Percentiles rank a stretch among this genome's conserved stretches.
phyloP scores from a whole-genome alignment of 2,888 invertebrate species.

The Axea sp. region DNA sequence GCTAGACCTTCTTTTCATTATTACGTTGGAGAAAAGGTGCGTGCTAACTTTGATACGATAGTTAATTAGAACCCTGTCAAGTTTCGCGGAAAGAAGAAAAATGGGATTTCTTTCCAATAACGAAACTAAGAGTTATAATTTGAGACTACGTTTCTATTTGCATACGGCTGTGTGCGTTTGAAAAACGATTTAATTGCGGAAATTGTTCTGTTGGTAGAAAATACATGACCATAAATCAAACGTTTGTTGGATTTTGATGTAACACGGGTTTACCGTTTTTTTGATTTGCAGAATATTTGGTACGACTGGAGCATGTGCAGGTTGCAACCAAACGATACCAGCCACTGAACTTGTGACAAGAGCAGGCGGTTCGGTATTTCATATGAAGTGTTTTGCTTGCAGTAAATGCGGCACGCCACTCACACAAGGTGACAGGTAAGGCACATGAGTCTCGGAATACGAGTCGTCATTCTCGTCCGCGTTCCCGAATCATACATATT shows the following conservation, averaged over 20 bases:
- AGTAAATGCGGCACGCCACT: constrained; percentile 94
- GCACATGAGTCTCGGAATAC: constrained; percentile 52
- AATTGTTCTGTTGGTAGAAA: too few relatives aligned
- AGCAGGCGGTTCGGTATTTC: constrained; percentile 90
- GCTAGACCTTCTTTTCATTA: constrained; percentile 37
- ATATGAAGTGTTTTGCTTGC: constrained; percentile 97
- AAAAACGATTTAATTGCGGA: not conserved
- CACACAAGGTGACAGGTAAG: constrained; percentile 92
- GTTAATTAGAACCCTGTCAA: constrained; percentile 55
- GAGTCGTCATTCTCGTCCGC: constrained; percentile 32
- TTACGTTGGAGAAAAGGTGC: constrained; percentile 44
- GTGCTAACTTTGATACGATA: constrained; percentile 49
- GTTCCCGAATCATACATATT: constrained; percentile 50
- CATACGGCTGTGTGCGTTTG: constrained; percentile 6
- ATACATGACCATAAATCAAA: not conserved
- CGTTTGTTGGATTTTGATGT: constrained; percentile 1
- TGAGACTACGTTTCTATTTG: constrained; percentile 12
- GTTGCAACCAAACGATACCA: constrained; percentile 95
- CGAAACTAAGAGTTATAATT: constrained; percentile 15
- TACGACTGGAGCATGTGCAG: constrained; percentile 92
- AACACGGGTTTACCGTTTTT: constrained; percentile 1
- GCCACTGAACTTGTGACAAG: constrained; percentile 96
- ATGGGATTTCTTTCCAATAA: constrained; percentile 35
- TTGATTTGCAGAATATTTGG: constrained; percentile 91
- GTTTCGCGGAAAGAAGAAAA: constrained; percentile 37